A percentile compares a stretch with the other conserved stretches of the same genome.
Evolutionary conservation across 2,797 vertebrate species (phyloP).

Genomic region (Helarctos malayanus): DNA sequence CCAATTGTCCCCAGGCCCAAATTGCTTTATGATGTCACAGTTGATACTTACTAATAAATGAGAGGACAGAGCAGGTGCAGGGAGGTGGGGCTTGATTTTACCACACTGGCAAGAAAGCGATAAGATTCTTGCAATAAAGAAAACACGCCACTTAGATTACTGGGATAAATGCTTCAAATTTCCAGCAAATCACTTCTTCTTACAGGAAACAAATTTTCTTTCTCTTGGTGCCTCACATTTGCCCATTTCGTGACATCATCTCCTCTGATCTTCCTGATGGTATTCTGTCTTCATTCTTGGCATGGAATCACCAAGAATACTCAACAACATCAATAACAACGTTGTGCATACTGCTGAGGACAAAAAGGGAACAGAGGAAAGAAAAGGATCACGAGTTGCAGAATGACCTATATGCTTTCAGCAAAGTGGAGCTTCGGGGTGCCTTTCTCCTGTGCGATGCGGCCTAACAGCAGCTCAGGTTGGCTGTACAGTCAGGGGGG

Average conservation of each 20-base stretch:
- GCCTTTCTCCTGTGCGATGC: neutral
- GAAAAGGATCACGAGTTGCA: neutral
- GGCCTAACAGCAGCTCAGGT: neutral
- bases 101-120: neutral
- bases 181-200: constrained; percentile 34
- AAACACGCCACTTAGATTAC: neutral
- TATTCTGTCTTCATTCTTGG: neutral
- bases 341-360: neutral
- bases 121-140: neutral
- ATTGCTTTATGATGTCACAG: constrained; percentile 12
- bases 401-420: neutral
- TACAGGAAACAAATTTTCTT: neutral
- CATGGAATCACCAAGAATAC: constrained; percentile 12
- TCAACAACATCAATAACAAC: neutral
- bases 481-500: neutral
- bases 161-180: neutral
- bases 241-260: neutral
- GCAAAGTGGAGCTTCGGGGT: neutral
- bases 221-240: neutral
- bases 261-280: neutral
- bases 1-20: neutral
- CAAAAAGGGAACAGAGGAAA: neutral
- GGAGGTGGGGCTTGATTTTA: neutral
- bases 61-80: neutral
- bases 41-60: neutral